phyloP scores from a whole-genome alignment of 2,888 invertebrate genomes.

The Nomada lathburiana region DNA sequence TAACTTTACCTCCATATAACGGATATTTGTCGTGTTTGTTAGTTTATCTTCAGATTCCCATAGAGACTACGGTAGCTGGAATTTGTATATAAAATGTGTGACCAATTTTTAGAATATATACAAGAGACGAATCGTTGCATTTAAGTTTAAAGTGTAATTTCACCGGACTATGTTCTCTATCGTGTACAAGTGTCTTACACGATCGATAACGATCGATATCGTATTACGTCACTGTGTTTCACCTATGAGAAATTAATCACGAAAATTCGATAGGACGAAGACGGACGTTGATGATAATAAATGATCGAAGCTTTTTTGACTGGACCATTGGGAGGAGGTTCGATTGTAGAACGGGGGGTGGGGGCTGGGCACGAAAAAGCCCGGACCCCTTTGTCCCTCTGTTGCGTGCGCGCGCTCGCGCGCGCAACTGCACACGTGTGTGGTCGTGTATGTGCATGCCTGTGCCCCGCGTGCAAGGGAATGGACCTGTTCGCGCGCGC shows the following conservation, averaged over 20 bases:
- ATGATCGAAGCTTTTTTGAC: constrained; percentile 21
- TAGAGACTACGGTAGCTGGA: not conserved
- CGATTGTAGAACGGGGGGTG: constrained; percentile 15
- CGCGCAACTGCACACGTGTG: not conserved
- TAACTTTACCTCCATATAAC: not conserved
- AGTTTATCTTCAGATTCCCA: not conserved
- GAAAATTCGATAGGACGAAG: constrained; percentile 42
- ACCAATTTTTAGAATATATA: too few relatives aligned
- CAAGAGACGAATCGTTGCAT: constrained; percentile 5
- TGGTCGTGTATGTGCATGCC: constrained; percentile 7
- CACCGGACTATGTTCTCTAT: not conserved
- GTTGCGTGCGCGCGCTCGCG: constrained; percentile 19
- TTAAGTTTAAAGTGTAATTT: constrained; percentile 13
- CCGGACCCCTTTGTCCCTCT: constrained; percentile 30
- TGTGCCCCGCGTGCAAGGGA: not conserved
- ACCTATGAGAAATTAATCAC: not conserved
- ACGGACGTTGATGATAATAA: constrained; percentile 34
- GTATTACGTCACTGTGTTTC: constrained; percentile 17
- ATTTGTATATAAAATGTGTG: too few relatives aligned
- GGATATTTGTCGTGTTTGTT: not conserved
- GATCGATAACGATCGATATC: not conserved
- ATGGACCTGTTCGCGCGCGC: constrained; percentile 13
- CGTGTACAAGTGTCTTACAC: too few relatives aligned
- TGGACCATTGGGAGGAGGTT: constrained; percentile 56
- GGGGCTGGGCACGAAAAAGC: constrained; percentile 23